Evolutionary conservation across 2,888 invertebrate genomes (phyloP), one percentile per base, ranked within the genome.

Genomic region (Polydrusus pterygomalis): DNA sequence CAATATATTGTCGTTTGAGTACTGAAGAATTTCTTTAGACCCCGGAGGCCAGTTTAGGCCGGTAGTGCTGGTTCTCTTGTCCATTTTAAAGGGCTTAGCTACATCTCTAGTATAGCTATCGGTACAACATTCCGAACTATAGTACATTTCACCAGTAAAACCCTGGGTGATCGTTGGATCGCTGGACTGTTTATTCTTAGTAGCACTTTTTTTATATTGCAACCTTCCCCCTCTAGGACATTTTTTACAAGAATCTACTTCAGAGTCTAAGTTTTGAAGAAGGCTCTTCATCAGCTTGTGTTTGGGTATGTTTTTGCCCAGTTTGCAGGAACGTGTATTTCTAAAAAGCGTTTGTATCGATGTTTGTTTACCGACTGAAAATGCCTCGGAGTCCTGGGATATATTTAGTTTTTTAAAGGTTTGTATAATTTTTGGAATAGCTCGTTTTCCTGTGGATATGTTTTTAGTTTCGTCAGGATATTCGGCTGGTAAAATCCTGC

Each of bases 201-300:
- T 40, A 7, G 18, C n/a, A 15, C 49, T 69, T 18, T 63, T 62
- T 40, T 70, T 70, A 11, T 70, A 3, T 30, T 70, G 60, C 15
- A 20, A 18, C 17, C 7, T 34, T 9, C 47, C 40, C 34, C 49
- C 34, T 6, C 49, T 13, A 6, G 34, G 17, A 15, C 10, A 9
- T 3, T 54, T 67, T 20, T 67, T 54, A 34, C 30, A 13, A 17
- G 64, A 34, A 47, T 60, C 67, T 2, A 9, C 13, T 1, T 75
- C 75, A 10, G 54, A 70, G 47, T 80, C 79, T 15, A 78, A 74
- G 62, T 80, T 75, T 62, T 79, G 60, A 47, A 82, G 70, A 20
- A 83, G 73, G 65, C 79, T 80, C 45, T 80, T 80, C 84, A 83
- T 84, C 10, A 83, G 58, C 43, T 79, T 79, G 56, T 84, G 84